Conservation (phyloP, 1,140 invertebrate species). For the Hormaphis cornu region DNA sequence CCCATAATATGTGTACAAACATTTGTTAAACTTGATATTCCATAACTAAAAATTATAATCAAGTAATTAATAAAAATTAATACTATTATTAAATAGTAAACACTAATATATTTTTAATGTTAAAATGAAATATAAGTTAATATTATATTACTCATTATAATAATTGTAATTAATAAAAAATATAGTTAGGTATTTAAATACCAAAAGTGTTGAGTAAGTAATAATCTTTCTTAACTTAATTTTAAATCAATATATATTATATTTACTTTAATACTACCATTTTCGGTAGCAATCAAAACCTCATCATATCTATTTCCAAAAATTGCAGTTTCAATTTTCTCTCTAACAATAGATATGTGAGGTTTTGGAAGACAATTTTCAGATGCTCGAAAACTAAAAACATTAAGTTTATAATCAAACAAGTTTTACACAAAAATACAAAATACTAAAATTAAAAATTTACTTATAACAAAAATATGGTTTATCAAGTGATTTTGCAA, state of each 20-base stretch:
- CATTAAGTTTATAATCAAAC: not conserved
- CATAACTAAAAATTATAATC: constrained; percentile 12
- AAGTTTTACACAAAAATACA: not conserved
- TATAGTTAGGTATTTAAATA: too few species aligned
- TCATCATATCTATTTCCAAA: constrained; percentile 27
- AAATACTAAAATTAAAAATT: not conserved
- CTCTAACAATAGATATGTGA: constrained; percentile 2
- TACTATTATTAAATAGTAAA: too few species aligned
- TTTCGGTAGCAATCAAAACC: constrained; percentile 21
- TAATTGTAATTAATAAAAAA: too few species aligned
- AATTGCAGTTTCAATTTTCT: constrained; percentile 24
- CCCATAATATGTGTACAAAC: constrained; percentile 15
- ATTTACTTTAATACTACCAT: constrained; percentile 33
- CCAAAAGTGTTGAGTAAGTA: too few species aligned
- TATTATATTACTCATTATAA: too few species aligned
- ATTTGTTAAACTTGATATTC: constrained; percentile 1
- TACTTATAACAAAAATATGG: constrained; percentile 33
- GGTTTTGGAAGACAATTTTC: not conserved
- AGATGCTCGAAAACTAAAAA: constrained; percentile 8
- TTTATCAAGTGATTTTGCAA: constrained; percentile 6
- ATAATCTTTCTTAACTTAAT: too few species aligned
- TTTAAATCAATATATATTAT: not conserved
- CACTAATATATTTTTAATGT: too few species aligned
- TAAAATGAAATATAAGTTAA: too few species aligned
- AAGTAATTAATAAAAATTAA: not conserved